A percentile compares a stretch with the other conserved stretches of the same genome.
Conservation (phyloP, 2,888 invertebrate species). For the Schizotus pectinicornis region DNA sequence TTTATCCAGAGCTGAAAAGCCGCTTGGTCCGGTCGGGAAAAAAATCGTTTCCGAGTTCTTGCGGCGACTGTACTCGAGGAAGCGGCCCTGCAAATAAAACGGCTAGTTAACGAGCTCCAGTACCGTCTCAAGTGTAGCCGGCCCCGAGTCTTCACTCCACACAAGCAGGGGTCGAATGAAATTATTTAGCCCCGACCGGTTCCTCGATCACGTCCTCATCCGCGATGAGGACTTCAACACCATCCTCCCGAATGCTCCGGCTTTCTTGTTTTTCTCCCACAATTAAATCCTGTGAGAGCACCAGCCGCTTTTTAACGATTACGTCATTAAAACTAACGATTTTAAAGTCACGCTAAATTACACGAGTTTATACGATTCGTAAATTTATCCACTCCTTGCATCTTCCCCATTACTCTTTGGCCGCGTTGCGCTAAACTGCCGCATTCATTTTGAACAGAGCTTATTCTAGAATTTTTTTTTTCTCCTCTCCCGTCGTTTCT, state of each 20-base stretch:
- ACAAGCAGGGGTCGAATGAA: conserved; percentile 3
- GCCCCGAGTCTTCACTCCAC: conserved; percentile 3
- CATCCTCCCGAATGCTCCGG: conserved; percentile 19
- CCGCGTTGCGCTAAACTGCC: no score
- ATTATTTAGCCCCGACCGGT: conserved; percentile 20
- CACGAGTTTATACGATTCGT: conserved; percentile 24
- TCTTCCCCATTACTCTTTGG: conserved; percentile 17
- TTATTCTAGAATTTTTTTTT: no score
- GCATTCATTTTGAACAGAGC: no score
- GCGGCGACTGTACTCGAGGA: not conserved
- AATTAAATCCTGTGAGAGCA: conserved; percentile 3
- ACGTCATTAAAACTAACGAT: conserved; percentile 27
- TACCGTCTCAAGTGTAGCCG: conserved; percentile 13
- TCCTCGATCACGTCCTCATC: conserved; percentile 24
- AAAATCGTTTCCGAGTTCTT: conserved; percentile 1
- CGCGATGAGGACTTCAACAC: conserved; percentile 24
- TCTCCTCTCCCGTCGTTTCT: no score
- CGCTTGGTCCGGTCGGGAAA: not conserved
- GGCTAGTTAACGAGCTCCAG: conserved; percentile 18
- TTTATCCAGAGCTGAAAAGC: conserved; percentile 35
- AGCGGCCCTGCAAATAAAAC: conserved; percentile 11
- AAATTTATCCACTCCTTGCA: conserved; percentile 17
- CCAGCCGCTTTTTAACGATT: conserved; percentile 22
- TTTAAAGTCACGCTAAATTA: conserved; percentile 24
- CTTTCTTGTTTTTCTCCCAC: conserved; percentile 9